These are phyloP conservation scores for Taenaris catops DNA, from an alignment of 2,888 invertebrate genomes.

Conservation along the genomic window DNA sequence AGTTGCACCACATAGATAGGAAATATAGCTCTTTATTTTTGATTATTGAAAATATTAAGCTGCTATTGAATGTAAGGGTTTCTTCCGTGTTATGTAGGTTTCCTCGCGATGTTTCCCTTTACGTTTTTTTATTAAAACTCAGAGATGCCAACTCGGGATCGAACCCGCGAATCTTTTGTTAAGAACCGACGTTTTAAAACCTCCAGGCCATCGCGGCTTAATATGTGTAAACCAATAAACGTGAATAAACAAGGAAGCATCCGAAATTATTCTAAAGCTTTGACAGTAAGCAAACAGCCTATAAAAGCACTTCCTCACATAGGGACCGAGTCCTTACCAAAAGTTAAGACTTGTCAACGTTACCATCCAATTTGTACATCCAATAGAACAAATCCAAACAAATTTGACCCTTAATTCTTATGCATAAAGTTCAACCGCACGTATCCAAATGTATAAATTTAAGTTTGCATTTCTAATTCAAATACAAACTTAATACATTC, in stretches of 20 bases:
- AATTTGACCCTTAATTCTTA: conserved; percentile 16
- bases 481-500: conserved; percentile 17
- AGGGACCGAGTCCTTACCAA: conserved; percentile 22
- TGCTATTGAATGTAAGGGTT: conserved; percentile 1
- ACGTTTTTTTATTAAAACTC: too few species aligned
- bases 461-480: conserved; percentile 27
- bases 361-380: conserved; percentile 16
- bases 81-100: too few species aligned
- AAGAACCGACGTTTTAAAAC: too few species aligned
- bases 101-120: too few species aligned
- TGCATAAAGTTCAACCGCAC: conserved; percentile 13
- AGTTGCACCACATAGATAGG: too few species aligned
- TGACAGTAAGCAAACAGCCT: conserved; percentile 17
- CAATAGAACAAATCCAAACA: background rate
- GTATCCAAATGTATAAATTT: conserved; percentile 10
- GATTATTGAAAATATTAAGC: too few species aligned
- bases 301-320: conserved; percentile 17
- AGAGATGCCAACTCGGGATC: too few species aligned
- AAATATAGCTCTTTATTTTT: too few species aligned
- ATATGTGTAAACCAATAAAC: conserved; percentile 24
- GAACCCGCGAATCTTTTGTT: too few species aligned
- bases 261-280: conserved; percentile 15
- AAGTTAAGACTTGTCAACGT: conserved; percentile 24
- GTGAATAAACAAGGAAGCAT: conserved; percentile 15
- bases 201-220: too few species aligned